Evolutionary conservation across 2,888 invertebrate species (phyloP).

Genomic region (Cephus rjabovi): DNA sequence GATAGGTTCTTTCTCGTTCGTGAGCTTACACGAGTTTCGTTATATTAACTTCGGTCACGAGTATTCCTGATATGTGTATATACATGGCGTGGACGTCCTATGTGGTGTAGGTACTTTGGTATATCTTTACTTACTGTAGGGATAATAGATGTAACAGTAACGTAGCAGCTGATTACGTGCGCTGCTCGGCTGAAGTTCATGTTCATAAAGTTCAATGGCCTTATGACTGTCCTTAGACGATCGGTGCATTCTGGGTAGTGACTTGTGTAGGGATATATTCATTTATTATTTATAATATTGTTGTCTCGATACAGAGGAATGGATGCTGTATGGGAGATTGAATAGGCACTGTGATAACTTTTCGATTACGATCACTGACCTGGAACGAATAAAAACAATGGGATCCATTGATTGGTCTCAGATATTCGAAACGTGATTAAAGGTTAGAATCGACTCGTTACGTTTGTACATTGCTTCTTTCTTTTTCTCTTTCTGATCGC

Average conservation of each 20-base stretch:
- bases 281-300: neutral
- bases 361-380: neutral
- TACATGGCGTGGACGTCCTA: neutral
- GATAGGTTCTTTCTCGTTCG: neutral
- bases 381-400: neutral
- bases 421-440: neutral
- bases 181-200: conserved; percentile 41
- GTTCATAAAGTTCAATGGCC: conserved; percentile 41
- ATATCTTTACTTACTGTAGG: neutral
- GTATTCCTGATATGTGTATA: neutral
- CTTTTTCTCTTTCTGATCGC: neutral
- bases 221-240: conserved; percentile 8
- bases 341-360: neutral
- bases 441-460: neutral
- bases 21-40: neutral
- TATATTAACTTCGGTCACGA: neutral
- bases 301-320: neutral
- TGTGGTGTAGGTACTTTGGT: neutral
- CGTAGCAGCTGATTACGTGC: conserved; percentile 38
- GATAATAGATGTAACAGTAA: neutral
- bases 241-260: neutral
- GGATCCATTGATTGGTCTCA: neutral
- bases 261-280: neutral
- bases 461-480: neutral
- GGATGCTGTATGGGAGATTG: neutral